Conservation (phyloP, 2,113 vertebrate species). For the Microtus montanus region DNA sequence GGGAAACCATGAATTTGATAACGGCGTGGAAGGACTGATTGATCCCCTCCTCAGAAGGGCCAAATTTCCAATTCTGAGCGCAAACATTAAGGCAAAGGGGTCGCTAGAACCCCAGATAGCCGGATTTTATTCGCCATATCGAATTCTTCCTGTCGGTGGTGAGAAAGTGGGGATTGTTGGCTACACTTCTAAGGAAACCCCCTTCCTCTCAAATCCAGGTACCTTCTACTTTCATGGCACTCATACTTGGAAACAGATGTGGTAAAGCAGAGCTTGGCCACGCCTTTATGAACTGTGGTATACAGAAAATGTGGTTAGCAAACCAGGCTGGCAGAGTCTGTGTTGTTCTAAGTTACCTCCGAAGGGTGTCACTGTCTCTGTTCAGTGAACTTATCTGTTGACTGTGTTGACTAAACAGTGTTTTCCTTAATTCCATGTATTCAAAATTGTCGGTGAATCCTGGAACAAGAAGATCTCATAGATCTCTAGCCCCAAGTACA, state of each 20-base stretch:
- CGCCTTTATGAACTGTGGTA: not conserved
- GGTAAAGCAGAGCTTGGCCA: not conserved
- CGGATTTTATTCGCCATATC: slow-evolving; percentile 85
- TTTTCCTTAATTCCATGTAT: not conserved
- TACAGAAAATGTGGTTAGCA: not conserved
- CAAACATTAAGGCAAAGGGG: slow-evolving; percentile 88
- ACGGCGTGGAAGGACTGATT: slow-evolving; percentile 91
- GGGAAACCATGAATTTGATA: slow-evolving; percentile 98
- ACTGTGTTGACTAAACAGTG: slow-evolving; percentile 22
- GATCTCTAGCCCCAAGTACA: not conserved
- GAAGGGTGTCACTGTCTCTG: not conserved
- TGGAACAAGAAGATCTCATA: not conserved
- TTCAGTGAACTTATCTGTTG: slow-evolving; percentile 6
- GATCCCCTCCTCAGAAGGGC: slow-evolving; percentile 89
- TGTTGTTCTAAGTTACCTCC: not conserved
- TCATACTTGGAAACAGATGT: not conserved
- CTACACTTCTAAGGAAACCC: slow-evolving; percentile 93
- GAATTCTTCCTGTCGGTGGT: slow-evolving; percentile 83
- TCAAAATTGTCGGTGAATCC: not conserved
- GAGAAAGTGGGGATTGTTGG: slow-evolving; percentile 93
- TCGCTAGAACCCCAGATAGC: slow-evolving; percentile 84
- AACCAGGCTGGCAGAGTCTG: not conserved
- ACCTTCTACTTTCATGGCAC: slow-evolving; percentile 60
- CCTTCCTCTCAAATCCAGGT: slow-evolving; percentile 93
- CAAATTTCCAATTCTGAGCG: slow-evolving; percentile 90